Percentiles rank a stretch among this genome's conserved stretches.
phyloP scores from a whole-genome alignment of 1,140 invertebrate species.

The Drosophila pseudoananassae region DNA sequence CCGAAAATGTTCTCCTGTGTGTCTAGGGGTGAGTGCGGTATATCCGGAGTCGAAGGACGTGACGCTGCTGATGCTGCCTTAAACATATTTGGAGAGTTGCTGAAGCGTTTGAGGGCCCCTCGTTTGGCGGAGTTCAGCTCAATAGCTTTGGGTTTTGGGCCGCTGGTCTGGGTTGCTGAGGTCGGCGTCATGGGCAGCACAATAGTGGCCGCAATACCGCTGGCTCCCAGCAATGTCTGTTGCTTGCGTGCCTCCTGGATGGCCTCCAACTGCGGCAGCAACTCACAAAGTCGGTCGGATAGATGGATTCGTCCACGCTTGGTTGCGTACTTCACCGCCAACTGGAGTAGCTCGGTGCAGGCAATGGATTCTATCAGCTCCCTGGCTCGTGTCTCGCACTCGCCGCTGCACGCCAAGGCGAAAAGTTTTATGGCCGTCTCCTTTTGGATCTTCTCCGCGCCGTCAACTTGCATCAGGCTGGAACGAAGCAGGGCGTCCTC shows the following conservation, averaged over 20 bases:
- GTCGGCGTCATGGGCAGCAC: slow-evolving; percentile 54
- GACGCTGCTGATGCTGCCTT: slow-evolving; percentile 41
- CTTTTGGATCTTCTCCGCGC: slow-evolving; percentile 85
- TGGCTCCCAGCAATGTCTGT: slow-evolving; percentile 60
- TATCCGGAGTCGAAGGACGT: slow-evolving; percentile 59
- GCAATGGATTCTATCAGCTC: slow-evolving; percentile 94
- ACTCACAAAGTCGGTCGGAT: slow-evolving; percentile 88
- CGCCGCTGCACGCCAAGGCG: slow-evolving; percentile 91
- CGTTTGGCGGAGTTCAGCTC: slow-evolving; percentile 68
- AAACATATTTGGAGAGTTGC: slow-evolving; percentile 66
- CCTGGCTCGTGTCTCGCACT: slow-evolving; percentile 93
- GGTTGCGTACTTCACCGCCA: slow-evolving; percentile 94
- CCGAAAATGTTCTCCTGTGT: slow-evolving; percentile 73
- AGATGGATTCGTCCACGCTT: slow-evolving; percentile 90
- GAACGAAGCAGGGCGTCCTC: slow-evolving; percentile 86
- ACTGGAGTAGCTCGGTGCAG: slow-evolving; percentile 90
- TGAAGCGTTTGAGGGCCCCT: slow-evolving; percentile 61
- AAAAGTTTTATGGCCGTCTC: slow-evolving; percentile 95
- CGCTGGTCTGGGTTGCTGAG: slow-evolving; percentile 2
- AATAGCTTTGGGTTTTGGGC: slow-evolving; percentile 71
- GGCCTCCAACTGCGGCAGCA: slow-evolving; percentile 79
- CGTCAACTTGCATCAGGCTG: slow-evolving; percentile 86
- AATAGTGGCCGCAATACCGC: slow-evolving; percentile 62
- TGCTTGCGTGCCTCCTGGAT: slow-evolving; percentile 70
- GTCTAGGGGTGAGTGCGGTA: slow-evolving; percentile 29